These are phyloP conservation scores for Onychomys torridus DNA, from an alignment of 2,797 vertebrate genomes.

Conservation along the genomic window DNA sequence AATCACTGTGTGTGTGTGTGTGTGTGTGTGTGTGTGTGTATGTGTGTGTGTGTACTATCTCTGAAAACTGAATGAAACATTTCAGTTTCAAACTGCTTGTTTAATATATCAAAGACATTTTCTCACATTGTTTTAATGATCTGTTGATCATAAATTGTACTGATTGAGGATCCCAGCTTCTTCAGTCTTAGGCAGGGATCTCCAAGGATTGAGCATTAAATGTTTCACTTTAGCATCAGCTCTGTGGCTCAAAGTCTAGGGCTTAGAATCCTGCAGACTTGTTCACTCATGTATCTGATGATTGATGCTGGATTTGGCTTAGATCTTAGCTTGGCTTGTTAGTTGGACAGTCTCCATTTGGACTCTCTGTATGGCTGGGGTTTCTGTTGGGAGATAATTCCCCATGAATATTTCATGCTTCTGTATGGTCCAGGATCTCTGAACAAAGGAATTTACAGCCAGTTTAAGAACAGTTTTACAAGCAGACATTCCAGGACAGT, in stretches of 20 bases:
- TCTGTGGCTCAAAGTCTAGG: neutral
- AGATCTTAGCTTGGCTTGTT: neutral
- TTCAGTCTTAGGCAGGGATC: neutral
- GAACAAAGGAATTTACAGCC: neutral
- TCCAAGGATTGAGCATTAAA: neutral
- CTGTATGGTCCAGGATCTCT: constrained; percentile 9
- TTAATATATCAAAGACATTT: neutral
- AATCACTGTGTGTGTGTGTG: neutral
- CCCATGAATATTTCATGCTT: constrained; percentile 51
- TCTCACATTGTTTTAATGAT: neutral
- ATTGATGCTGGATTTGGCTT: neutral
- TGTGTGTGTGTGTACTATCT: neutral
- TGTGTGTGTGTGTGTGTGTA: neutral
- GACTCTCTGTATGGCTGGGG: neutral
- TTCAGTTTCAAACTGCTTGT: neutral
- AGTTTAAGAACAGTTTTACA: neutral
- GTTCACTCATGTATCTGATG: neutral
- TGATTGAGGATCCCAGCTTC: neutral
- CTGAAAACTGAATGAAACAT: neutral
- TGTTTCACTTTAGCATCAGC: neutral
- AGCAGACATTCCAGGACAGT: neutral
- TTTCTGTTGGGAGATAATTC: constrained; percentile 31
- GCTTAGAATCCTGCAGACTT: neutral
- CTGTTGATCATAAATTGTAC: neutral
- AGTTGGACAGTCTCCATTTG: constrained; percentile 19